Conservation (phyloP, 2,888 invertebrate species). For the Pheosia gnoma region DNA sequence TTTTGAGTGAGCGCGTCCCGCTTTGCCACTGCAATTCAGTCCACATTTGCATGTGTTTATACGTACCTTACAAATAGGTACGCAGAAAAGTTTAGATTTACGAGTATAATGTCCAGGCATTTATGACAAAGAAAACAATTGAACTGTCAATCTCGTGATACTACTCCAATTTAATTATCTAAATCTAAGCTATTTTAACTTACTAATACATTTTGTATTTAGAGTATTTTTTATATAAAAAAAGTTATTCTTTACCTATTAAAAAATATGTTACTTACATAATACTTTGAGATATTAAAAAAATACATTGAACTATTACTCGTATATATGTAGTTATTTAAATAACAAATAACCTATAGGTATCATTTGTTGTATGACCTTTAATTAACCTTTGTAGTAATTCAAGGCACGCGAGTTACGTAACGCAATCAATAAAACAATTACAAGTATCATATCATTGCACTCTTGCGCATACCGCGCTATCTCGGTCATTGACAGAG, state of each 20-base stretch:
- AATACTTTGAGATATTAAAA: not conserved
- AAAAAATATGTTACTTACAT: not conserved
- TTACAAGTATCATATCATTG: constrained; percentile 17
- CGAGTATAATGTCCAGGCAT: too few relatives aligned
- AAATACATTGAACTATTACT: too few relatives aligned
- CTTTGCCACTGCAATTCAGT: constrained; percentile 53
- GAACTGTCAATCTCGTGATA: too few relatives aligned
- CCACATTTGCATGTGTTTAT: constrained; percentile 45
- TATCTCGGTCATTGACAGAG: constrained; percentile 34
- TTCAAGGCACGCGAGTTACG: constrained; percentile 8
- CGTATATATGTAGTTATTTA: not conserved
- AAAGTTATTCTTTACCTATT: not conserved
- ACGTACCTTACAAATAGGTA: constrained; percentile 9
- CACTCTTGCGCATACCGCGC: constrained; percentile 11
- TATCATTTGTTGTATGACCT: not conserved
- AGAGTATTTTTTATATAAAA: too few relatives aligned
- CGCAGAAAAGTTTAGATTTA: not conserved
- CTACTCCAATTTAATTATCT: too few relatives aligned
- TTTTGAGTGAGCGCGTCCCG: constrained; percentile 64
- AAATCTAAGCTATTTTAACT: too few relatives aligned
- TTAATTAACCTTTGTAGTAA: constrained; percentile 3
- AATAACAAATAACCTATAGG: not conserved
- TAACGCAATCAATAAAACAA: constrained; percentile 18
- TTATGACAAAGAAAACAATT: too few relatives aligned
- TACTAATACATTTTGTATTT: too few relatives aligned